phyloP scores from a whole-genome alignment of 30 jellyfish, hydroid and myxozoan genomes.

The Aurelia sp. region DNA sequence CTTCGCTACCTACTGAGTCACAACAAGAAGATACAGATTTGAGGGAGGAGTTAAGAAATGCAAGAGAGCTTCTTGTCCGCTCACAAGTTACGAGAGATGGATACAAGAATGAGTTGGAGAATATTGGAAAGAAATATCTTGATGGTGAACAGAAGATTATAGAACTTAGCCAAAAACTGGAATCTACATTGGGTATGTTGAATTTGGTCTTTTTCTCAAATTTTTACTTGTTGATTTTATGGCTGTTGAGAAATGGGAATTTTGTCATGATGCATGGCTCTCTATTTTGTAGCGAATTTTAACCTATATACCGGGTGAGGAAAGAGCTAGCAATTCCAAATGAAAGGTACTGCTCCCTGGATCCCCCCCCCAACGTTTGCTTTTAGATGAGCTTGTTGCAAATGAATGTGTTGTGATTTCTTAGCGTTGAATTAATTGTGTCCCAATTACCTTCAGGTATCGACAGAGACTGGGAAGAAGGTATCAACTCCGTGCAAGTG shows the following conservation, averaged over 20 bases:
- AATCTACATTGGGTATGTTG: slow-evolving; percentile 27
- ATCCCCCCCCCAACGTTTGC: too few species aligned
- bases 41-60: slow-evolving; percentile 52
- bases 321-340: too few species aligned
- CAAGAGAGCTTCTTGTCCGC: slow-evolving; percentile 34
- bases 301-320: too few species aligned
- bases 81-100: slow-evolving; percentile 20
- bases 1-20: background rate
- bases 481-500: slow-evolving; percentile 26
- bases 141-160: slow-evolving; percentile 78
- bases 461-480: slow-evolving; percentile 42
- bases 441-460: slow-evolving; percentile 17
- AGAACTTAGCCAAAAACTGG: slow-evolving; percentile 72
- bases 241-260: too few species aligned
- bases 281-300: too few species aligned
- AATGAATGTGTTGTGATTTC: too few species aligned
- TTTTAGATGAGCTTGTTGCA: too few species aligned
- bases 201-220: too few species aligned
- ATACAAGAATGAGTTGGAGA: slow-evolving; percentile 52
- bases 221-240: too few species aligned
- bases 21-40: slow-evolving; percentile 15
- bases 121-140: slow-evolving; percentile 53
- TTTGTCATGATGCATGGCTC: too few species aligned
- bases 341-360: too few species aligned
- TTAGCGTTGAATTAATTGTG: background rate